Conservation (phyloP, 2,797 vertebrate genomes). For the Leuciscus waleckii region DNA sequence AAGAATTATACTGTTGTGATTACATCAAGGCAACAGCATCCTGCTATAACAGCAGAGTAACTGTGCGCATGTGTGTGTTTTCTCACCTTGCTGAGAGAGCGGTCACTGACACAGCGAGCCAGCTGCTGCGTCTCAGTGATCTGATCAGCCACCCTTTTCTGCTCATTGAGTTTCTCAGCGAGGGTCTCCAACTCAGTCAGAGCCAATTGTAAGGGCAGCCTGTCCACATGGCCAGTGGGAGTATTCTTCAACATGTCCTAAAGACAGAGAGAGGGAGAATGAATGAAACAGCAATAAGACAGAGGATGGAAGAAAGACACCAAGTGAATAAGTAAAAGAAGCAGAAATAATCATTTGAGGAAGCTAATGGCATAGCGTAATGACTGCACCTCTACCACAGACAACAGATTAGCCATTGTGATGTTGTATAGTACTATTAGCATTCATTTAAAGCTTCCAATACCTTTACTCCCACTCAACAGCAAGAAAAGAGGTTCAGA, state of each 20-base stretch:
- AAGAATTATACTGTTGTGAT: constrained; percentile 25
- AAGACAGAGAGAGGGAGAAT: constrained; percentile 56
- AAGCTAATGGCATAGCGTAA: constrained; percentile 14
- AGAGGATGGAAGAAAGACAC: not conserved
- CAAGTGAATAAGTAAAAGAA: constrained; percentile 10
- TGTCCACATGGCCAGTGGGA: constrained; percentile 89
- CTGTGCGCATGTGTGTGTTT: constrained; percentile 3
- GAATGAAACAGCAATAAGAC: not conserved
- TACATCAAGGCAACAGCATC: constrained; percentile 25
- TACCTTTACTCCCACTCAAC: constrained; percentile 14
- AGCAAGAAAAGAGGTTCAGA: constrained; percentile 10
- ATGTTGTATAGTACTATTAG: constrained; percentile 13
- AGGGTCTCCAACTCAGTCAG: constrained; percentile 95
- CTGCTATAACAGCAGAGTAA: not conserved
- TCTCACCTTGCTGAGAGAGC: constrained; percentile 91
- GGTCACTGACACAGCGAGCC: constrained; percentile 90
- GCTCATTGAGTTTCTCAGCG: constrained; percentile 95
- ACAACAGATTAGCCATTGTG: constrained; percentile 27
- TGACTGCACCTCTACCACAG: constrained; percentile 16
- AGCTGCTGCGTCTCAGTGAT: constrained; percentile 92
- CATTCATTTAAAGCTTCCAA: constrained; percentile 11
- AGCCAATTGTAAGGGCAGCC: constrained; percentile 92
- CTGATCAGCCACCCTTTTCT: constrained; percentile 94
- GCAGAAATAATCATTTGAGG: not conserved
- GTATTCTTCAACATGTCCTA: constrained; percentile 99